phyloP scores from a whole-genome alignment of 1,140 invertebrate genomes.

The Brachionus manjavacas region DNA sequence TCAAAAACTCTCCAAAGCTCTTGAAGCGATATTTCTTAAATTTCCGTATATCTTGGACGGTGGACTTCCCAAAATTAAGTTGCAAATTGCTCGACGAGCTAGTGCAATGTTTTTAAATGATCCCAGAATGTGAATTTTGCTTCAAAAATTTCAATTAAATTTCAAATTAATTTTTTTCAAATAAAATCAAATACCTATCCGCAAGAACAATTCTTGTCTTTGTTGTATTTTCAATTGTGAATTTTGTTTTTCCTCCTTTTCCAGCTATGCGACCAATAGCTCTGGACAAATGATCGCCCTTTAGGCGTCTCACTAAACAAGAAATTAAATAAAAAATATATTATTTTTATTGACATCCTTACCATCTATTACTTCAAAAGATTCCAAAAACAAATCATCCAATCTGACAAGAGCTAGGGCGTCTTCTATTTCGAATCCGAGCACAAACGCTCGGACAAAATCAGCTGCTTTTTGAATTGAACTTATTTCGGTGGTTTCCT shows the following conservation, averaged over 20 bases:
- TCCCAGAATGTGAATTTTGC: constrained; percentile 92
- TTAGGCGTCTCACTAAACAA: constrained; percentile 75
- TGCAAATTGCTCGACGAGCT: constrained; percentile 90
- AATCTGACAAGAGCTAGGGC: constrained; percentile 85
- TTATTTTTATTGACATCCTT: not conserved
- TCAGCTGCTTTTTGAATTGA: constrained; percentile 94
- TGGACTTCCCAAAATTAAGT: constrained; percentile 89
- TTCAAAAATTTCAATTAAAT: constrained; percentile 41
- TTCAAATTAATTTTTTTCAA: not conserved
- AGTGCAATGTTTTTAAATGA: constrained; percentile 94
- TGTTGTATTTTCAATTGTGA: constrained; percentile 97
- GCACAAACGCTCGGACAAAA: constrained; percentile 92
- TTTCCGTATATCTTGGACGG: constrained; percentile 94
- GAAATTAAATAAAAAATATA: not conserved
- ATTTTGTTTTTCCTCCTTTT: constrained; percentile 93
- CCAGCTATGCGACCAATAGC: constrained; percentile 93
- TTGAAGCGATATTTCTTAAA: constrained; percentile 73
- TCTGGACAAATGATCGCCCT: constrained; percentile 88
- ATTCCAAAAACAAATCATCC: constrained; percentile 94
- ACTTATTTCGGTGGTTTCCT: constrained; percentile 76
- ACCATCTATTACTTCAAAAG: constrained; percentile 89
- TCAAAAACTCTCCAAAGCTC: constrained; percentile 76
- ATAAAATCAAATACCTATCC: constrained; percentile 61
- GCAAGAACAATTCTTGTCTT: constrained; percentile 96
- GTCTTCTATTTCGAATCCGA: constrained; percentile 86